Evolutionary conservation across 2,797 vertebrate genomes (phyloP), one percentile per base, ranked within the genome.

Genomic region (Myripristis murdjan): DNA sequence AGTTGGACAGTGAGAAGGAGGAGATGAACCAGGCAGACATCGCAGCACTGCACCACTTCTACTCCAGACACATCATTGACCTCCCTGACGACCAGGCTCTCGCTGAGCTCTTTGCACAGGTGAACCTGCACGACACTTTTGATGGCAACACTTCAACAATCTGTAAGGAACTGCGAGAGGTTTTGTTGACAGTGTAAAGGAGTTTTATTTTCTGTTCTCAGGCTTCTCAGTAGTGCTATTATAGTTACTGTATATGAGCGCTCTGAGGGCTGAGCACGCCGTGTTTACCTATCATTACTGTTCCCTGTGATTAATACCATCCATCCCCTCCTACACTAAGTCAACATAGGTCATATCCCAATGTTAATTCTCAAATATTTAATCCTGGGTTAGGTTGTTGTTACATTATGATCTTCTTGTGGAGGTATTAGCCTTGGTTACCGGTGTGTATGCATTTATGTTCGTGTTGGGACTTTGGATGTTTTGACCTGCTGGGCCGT

Each of bases 21-120:
- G 97, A 98, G 83, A 91, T 99, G 94, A 99, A 98, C 87, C 95
- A 97, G 88, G 91, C 94, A 5, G 97, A 99, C 85, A 97, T 98
- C 24, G 94, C 95, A 49, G 96, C 97, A 11, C 95, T 99, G 70
- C 97, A 95, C 81, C 97, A 97, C 83, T 99, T 98, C 88, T 99
- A 99, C 92, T 96, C 96, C 79, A 95, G 90, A 93, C 94, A 98
- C 91, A 94, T 99, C 90, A 93, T 96, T 23, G 94, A 97, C 52
- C 93, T 96, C 77, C 96, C 97, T 0, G 93, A 95, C 65, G 93
- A 95, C 5, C 92, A 93, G 51, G 87, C 93, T n/a, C 96, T 99
- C 64, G 93, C 94, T 14, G 94, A 95, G 55, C 96, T 99, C 43
- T 99, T 99, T 84, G 96, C 96, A 74, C 97, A 99, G 96, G 98